Conservation (phyloP, 2,113 vertebrate species). For the Budorcas taxicolor region DNA sequence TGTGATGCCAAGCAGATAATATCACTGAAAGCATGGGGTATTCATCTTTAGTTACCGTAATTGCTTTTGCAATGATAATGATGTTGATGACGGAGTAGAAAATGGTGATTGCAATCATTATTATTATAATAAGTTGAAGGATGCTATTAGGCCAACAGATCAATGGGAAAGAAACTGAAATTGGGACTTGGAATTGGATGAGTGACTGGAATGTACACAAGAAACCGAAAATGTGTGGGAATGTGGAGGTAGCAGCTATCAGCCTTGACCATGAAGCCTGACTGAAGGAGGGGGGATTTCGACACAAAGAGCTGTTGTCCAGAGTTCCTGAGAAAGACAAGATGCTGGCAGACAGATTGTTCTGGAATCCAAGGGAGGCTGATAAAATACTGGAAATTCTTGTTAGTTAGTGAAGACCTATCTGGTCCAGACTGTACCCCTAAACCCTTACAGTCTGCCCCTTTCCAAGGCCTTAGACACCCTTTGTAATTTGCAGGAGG, state of each 20-base stretch:
- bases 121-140: neutral
- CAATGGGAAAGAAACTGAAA: conserved; percentile 19
- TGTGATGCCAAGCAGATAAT: conserved; percentile 6
- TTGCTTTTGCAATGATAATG: conserved; percentile 6
- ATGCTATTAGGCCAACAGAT: conserved; percentile 10
- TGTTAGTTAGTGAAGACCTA: conserved; percentile 7
- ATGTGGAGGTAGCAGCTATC: neutral
- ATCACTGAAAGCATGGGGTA: neutral
- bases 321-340: conserved; percentile 26
- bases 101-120: neutral
- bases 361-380: conserved; percentile 19
- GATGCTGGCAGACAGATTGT: conserved; percentile 16
- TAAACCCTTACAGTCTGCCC: neutral
- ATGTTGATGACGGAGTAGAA: conserved; percentile 6
- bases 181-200: neutral
- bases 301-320: conserved; percentile 31
- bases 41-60: neutral
- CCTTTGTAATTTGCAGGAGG: neutral
- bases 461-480: neutral
- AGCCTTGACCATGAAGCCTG: neutral
- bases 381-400: conserved; percentile 47
- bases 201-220: conserved; percentile 27
- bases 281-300: conserved; percentile 25
- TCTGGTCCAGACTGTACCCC: neutral
- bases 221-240: conserved; percentile 45